Percentiles rank a stretch among this genome's conserved stretches.
These are phyloP conservation scores for Numenius arquata DNA, from an alignment of 2,113 vertebrate species.

Conservation along the genomic window DNA sequence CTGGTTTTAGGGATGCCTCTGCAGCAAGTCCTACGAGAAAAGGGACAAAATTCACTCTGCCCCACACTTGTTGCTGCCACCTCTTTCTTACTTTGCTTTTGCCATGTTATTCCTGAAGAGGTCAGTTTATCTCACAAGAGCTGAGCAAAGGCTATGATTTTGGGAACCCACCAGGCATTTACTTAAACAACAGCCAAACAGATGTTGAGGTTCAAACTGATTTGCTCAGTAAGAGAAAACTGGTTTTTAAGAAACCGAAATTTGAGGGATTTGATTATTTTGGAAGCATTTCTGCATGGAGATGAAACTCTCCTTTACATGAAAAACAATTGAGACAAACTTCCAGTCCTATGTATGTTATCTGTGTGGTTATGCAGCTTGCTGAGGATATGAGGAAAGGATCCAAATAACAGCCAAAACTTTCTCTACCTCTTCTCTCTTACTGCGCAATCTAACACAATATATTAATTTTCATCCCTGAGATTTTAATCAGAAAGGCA, in stretches of 20 bases:
- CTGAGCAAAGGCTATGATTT: not conserved
- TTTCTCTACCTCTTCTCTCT: not conserved
- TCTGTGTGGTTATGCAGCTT: not conserved
- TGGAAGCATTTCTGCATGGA: not conserved
- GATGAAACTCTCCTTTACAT: not conserved
- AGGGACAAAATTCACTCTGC: not conserved
- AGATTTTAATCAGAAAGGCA: conserved; percentile 12
- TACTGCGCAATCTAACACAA: not conserved
- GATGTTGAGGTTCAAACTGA: not conserved
- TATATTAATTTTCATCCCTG: not conserved
- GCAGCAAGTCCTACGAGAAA: not conserved
- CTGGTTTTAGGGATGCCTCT: not conserved
- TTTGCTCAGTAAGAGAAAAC: not conserved
- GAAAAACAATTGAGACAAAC: not conserved
- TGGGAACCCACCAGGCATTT: not conserved
- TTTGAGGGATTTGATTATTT: not conserved
- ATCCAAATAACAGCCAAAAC: not conserved
- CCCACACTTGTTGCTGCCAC: not conserved
- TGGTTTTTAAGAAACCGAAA: not conserved
- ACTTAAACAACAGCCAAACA: not conserved
- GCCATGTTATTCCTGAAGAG: not conserved
- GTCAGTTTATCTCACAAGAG: not conserved
- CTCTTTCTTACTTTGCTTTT: not conserved
- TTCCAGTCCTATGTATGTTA: not conserved
- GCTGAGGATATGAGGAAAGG: not conserved